Evolutionary conservation across 2,797 vertebrate genomes (phyloP), one percentile per base, ranked within the genome.

Genomic region (Calcarius lapponicus): DNA sequence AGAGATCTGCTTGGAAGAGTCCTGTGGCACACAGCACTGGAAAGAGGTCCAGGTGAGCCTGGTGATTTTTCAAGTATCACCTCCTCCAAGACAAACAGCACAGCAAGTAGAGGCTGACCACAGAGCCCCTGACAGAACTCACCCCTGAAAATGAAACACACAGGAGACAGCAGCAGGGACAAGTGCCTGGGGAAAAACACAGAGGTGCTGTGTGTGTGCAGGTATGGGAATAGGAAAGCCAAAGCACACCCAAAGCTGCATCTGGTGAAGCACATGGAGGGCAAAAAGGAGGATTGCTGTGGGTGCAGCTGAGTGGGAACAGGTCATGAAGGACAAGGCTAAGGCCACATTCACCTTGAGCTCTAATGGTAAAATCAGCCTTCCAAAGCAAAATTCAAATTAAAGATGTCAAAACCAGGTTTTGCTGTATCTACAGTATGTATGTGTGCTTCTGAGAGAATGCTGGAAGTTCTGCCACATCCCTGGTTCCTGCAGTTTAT

Each of bases 1-100:
- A 56, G 24, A 48, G 38, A 65, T 24, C 15, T 47, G 6, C 36
- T 6, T 69, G 28, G 62, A 67, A 83, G 51, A 83, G 31, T 45
- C 36, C 29, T 3, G 6, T 18, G 12, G 43, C 31, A 75, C 5
- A 21, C 0, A 0, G 19, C 10, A 25, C 40, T 66, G 58, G 40
- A 54, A 9, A 82, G 20, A 50, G 28, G 10, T 17, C 42, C 54
- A 70, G 38, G 54, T 0, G 0, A 80, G 47, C 42, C 32, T 47
- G 24, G 11, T 56, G 7, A n/a, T 34, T 60, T 80, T 53, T 65
- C 47, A 70, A n/a, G 15, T 17, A 31, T 31, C n/a, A 76, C 24
- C 34, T 36, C 42, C 25, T 73, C 29, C 19, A 65, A 50, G 25
- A 70, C 8, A 25, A 84, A 57, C 7, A 84, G 28, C 18, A 64